These are phyloP conservation scores for Mesorhabditis spiculigera DNA, from an alignment of 2,888 invertebrate species.

Conservation along the genomic window DNA sequence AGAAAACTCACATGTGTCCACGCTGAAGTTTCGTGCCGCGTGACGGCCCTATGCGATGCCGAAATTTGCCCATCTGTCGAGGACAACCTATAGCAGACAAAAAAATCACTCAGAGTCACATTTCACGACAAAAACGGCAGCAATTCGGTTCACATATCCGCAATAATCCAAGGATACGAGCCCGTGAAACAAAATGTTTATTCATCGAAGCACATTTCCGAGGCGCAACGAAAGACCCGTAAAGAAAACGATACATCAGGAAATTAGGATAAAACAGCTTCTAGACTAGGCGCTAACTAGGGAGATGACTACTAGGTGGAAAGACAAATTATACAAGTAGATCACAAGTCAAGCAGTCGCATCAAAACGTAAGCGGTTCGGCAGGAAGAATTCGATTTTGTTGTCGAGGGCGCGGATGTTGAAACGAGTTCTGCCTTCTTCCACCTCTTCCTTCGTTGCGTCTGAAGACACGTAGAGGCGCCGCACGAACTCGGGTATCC, in stretches of 20 bases:
- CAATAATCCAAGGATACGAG: no score
- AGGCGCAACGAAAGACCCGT: background rate
- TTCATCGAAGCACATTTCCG: no score
- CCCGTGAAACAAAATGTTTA: no score
- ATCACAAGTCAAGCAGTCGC: background rate
- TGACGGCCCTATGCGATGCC: constrained; percentile 16
- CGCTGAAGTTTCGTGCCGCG: background rate
- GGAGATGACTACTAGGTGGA: background rate
- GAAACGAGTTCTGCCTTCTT: constrained; percentile 10
- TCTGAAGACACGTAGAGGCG: constrained; percentile 20
- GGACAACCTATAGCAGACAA: background rate
- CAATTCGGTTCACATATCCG: no score
- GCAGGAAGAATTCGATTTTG: constrained; percentile 17
- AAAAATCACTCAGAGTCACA: no score
- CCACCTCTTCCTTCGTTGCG: constrained; percentile 7
- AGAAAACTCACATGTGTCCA: background rate
- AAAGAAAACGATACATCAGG: background rate
- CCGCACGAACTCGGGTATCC: constrained; percentile 23
- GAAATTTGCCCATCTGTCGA: constrained; percentile 22
- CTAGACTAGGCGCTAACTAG: background rate
- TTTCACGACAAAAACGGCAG: no score
- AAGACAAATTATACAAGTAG: constrained; percentile 3
- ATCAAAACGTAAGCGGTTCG: constrained; percentile 14
- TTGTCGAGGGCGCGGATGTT: constrained; percentile 14
- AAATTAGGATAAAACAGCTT: no score